Evolutionary conservation across 2,113 vertebrate species (phyloP), one percentile per base, ranked within the genome.

Genomic region (Plotosus lineatus): DNA sequence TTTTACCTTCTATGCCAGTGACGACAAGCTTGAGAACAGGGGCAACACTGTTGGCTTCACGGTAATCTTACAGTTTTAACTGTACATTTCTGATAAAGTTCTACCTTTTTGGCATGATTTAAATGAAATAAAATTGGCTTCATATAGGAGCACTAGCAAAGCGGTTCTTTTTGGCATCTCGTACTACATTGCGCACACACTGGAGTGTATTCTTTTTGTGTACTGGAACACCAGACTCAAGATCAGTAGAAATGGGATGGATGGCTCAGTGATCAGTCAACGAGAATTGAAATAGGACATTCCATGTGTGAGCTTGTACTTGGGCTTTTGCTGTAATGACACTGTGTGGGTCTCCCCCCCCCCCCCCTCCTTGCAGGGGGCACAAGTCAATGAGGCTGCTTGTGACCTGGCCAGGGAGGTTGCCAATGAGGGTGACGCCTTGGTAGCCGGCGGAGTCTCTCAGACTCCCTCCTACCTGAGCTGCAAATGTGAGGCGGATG

Each of bases 1-100:
- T 0, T 98, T 99, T 88, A 98, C 95, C n/a, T 99, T 99, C 90
- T 99, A 99, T 38, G 98, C 97, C 11, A 98, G 95, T 78, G 97
- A 99, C 9, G 98, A 99, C 84, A 99, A 99, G 86, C 93, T 99
- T 86, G 94, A 95, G 90, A 99, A 99, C 93, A 93, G 97, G n/a
- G 98, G 97, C 31, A 93, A 98, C 89, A 93, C 93, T 4, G 94
- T 96, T 86, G 91, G 92, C 84, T 91, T 96, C 91, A 95, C 91
- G 0, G 97, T 99, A 86, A 96, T 36, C 36, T 23, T 23, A 10
- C 7, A 56, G 38, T 15, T 42, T n/a, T 8, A 4, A 6, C 36
- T n/a, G 4, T n/a, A 1, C 38, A 23, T 12, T 66, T 3, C 38
- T 42, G 38, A n/a, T 42, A 66, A 66, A n/a, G 36, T 11, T 23